Conservation (phyloP, 2,888 invertebrate genomes). For the Ophion obscuratus region DNA sequence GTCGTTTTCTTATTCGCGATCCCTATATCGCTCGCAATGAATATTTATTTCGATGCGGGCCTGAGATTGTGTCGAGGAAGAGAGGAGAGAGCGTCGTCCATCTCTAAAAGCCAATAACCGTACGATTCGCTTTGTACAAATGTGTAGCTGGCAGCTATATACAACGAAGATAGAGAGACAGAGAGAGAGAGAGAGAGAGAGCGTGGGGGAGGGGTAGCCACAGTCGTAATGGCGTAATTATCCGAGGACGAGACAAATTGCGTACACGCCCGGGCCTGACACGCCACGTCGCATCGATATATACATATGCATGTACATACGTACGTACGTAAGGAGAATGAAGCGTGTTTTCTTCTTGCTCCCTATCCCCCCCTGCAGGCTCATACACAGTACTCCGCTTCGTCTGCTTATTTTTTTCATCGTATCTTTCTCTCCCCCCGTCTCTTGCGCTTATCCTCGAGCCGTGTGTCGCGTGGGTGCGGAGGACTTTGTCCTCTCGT, state of each 20-base stretch:
- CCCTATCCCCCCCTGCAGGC: neutral
- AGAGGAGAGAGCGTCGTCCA: neutral
- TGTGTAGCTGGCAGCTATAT: slow-evolving; percentile 52
- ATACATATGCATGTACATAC: neutral
- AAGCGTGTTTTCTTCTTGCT: slow-evolving; percentile 43
- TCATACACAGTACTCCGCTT: slow-evolving; percentile 41
- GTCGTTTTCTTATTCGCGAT: neutral
- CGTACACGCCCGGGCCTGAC: slow-evolving; percentile 80
- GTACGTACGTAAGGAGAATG: slow-evolving; percentile 1
- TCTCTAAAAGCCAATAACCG: slow-evolving; percentile 34
- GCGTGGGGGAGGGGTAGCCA: slow-evolving; percentile 42
- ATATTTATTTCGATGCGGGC: slow-evolving; percentile 1
- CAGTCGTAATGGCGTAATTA: slow-evolving; percentile 81
- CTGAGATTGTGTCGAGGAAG: neutral
- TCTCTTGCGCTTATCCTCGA: slow-evolving; percentile 5
- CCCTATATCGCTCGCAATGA: neutral
- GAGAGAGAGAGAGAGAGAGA: neutral
- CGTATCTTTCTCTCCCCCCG: slow-evolving; percentile 11
- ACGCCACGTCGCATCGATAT: slow-evolving; percentile 70
- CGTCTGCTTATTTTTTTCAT: slow-evolving; percentile 23
- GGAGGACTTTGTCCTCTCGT: slow-evolving; percentile 54
- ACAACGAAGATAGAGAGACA: neutral
- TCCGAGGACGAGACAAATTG: slow-evolving; percentile 82
- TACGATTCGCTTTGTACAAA: slow-evolving; percentile 41
- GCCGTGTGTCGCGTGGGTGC: slow-evolving; percentile 48